Conservation (phyloP, 2,113 vertebrate species). For the Lanius ludovicianus region DNA sequence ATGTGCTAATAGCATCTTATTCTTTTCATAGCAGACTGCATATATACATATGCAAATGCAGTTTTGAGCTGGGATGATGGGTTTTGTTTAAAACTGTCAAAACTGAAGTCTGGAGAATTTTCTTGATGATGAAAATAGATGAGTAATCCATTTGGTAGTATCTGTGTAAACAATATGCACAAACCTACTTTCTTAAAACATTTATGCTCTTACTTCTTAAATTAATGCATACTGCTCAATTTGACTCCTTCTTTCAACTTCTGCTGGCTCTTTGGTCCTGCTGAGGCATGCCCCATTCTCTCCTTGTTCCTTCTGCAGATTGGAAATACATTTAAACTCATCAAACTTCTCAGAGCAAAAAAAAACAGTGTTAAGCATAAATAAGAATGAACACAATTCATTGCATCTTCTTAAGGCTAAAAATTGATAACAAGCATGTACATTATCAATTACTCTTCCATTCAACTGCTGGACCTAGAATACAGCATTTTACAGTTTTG, state of each 20-base stretch:
- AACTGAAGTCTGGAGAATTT: slow-evolving; percentile 28
- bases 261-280: background rate
- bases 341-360: background rate
- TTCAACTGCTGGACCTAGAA: background rate
- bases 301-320: background rate
- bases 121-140: slow-evolving; percentile 22
- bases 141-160: slow-evolving; percentile 20
- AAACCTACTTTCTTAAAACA: background rate
- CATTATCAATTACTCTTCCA: background rate
- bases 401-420: background rate
- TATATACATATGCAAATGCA: background rate
- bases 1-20: background rate
- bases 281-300: background rate
- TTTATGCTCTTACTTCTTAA: slow-evolving; percentile 15
- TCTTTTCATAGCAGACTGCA: background rate
- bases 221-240: slow-evolving; percentile 1
- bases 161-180: background rate
- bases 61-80: background rate
- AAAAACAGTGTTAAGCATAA: background rate
- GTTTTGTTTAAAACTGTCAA: slow-evolving; percentile 49
- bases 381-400: background rate
- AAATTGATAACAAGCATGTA: background rate
- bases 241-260: slow-evolving; percentile 14
- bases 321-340: background rate
- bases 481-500: background rate